Base-by-base conservation (phyloP, 2,797 vertebrate species). In the Pangasius mekongensis region DNA sequence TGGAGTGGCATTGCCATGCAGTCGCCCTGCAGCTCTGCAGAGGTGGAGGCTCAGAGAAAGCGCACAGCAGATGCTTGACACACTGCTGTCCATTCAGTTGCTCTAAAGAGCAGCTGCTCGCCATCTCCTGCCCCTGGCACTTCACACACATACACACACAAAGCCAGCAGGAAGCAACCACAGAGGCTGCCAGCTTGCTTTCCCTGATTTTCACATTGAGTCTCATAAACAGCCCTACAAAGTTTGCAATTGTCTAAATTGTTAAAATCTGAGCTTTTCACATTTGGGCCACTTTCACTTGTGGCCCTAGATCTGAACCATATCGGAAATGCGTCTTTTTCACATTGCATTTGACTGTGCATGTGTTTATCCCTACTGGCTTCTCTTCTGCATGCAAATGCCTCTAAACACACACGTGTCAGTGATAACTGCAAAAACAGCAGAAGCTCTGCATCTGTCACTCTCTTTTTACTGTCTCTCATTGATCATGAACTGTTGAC, bases 91-190 rank as follows among this genome's bases (percentile, higher is more conserved):
- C 92, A 92, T 94, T 95, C 95, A 96, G 92, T 96, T 92, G 95
- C 94, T 95, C 94, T 94, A 93, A 95, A 95, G 94, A 96, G 95
- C 96, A 96, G 95, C 95, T 96, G 95, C 94, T 95, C 91, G 90
- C 92, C 93, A 93, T 94, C 93, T 88, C 91, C 91, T 91, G 94
- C 95, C 95, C 93, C 93, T 93, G 94, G 95, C 96, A 93, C 52
- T 64, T 30, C 62, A 20, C 84, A 86, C 87, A 90, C 67, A 88
- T 36, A 84, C 77, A 81, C 56, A 71, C 81, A 64, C 73, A 84
- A 54, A 62, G 80, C 69, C 80, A 87, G 69, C 47, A 83, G 86
- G 60, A 89, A 49, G 81, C 30, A 67, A 84, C 47, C 87, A 80
- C 83, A 69, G 52, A 88, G 66, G 39, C 84, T 14, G 73, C 64